These are phyloP conservation scores for Malurus leucopterus DNA, from an alignment of 2,797 vertebrate genomes.

Conservation along the genomic window DNA sequence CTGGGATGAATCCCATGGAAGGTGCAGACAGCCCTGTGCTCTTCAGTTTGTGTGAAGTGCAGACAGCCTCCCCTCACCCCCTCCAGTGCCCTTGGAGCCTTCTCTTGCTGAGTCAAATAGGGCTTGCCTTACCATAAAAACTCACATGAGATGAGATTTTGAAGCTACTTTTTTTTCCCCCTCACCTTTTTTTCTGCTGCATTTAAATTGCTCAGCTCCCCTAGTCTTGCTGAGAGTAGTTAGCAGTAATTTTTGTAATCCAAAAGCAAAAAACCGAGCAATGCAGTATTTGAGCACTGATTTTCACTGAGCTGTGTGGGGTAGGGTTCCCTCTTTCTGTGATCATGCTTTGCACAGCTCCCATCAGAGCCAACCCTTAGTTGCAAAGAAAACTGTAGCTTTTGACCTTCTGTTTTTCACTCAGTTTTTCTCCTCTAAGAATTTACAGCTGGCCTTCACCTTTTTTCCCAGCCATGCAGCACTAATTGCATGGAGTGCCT, in stretches of 20 bases:
- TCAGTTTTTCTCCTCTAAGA: neutral
- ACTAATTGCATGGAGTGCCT: neutral
- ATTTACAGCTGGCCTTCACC: neutral
- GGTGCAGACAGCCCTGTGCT: neutral
- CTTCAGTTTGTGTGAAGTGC: neutral
- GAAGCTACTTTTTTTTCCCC: neutral
- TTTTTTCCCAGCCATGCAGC: neutral
- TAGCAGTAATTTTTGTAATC: neutral
- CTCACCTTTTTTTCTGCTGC: neutral
- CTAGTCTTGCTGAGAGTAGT: neutral
- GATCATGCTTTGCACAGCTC: neutral
- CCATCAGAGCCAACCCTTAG: neutral
- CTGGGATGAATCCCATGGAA: neutral
- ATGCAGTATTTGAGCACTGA: neutral
- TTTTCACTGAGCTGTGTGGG: neutral
- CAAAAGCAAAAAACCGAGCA: neutral
- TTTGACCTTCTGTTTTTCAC: neutral
- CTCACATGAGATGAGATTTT: neutral
- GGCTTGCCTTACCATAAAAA: neutral
- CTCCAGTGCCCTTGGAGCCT: neutral
- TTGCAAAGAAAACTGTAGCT: neutral
- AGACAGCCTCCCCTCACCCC: neutral
- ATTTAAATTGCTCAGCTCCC: neutral
- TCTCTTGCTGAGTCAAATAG: neutral
- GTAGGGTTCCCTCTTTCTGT: neutral